phyloP scores from a whole-genome alignment of 2,888 invertebrate species.

The Argyresthia goedartella region DNA sequence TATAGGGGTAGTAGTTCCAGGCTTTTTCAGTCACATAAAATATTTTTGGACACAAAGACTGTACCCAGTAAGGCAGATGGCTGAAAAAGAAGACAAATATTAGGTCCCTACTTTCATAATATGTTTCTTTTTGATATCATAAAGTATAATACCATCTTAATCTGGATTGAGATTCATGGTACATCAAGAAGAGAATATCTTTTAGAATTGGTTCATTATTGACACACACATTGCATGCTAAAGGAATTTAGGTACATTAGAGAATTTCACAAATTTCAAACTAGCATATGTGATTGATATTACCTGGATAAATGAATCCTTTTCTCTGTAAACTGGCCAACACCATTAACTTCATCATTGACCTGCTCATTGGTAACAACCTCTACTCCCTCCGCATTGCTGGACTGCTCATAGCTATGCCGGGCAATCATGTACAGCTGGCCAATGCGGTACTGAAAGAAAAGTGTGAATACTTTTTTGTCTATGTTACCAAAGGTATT shows the following conservation, averaged over 20 bases:
- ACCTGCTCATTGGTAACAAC: conserved; percentile 88
- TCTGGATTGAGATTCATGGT: too few relatives aligned
- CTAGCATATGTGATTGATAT: too few relatives aligned
- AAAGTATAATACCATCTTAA: too few relatives aligned
- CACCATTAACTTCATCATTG: conserved; percentile 82
- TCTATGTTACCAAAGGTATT: too few relatives aligned
- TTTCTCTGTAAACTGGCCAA: conserved; percentile 92
- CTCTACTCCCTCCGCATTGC: conserved; percentile 91
- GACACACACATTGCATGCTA: too few relatives aligned
- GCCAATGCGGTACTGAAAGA: conserved; percentile 86
- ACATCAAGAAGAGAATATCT: too few relatives aligned
- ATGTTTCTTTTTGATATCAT: too few relatives aligned
- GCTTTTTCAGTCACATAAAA: conserved; percentile 95
- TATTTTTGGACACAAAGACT: conserved; percentile 87
- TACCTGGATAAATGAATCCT: conserved; percentile 90
- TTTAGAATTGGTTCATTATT: too few relatives aligned
- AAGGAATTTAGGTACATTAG: too few relatives aligned
- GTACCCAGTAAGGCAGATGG: conserved; percentile 91
- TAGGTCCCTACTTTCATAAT: too few relatives aligned
- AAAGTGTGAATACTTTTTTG: conserved; percentile 6
- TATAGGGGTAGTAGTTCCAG: conserved; percentile 95
- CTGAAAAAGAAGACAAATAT: conserved; percentile 58
- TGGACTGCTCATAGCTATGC: conserved; percentile 92
- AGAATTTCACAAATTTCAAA: too few relatives aligned
- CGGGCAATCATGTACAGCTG: conserved; percentile 96